These are phyloP conservation scores for Neolamprologus variostigma DNA, from an alignment of 2,113 vertebrate species.

Conservation along the genomic window DNA sequence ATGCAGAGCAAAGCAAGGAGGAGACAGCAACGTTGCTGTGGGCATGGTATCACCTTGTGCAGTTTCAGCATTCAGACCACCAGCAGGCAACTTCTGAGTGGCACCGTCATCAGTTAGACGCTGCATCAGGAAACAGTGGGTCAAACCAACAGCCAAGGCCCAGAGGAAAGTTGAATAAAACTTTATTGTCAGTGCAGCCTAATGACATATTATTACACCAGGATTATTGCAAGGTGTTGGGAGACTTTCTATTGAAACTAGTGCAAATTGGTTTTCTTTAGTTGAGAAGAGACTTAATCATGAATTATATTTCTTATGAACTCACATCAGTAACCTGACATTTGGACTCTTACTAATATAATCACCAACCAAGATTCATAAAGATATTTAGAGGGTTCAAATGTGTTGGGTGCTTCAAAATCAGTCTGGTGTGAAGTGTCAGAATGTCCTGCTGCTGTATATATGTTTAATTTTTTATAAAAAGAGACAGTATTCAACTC, in stretches of 20 bases:
- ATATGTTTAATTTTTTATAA: not conserved
- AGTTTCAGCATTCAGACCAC: constrained; percentile 65
- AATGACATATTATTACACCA: not conserved
- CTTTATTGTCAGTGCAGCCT: not conserved
- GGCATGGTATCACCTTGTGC: constrained; percentile 66
- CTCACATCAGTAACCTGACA: not conserved
- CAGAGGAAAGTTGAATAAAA: not conserved
- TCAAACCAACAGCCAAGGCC: constrained; percentile 24
- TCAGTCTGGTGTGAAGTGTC: not conserved
- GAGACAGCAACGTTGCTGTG: not conserved
- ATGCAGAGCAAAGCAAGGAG: not conserved
- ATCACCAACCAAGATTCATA: not conserved
- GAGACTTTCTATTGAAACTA: not conserved
- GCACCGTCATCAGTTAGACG: constrained; percentile 53
- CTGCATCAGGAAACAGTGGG: constrained; percentile 60
- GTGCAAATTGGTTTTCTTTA: not conserved
- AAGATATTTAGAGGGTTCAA: not conserved
- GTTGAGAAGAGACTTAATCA: not conserved
- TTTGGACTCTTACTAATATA: not conserved
- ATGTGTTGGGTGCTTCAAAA: not conserved
- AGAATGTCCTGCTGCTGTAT: not conserved
- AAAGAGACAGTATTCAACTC: constrained; percentile 2
- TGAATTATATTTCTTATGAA: not conserved
- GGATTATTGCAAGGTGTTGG: not conserved
- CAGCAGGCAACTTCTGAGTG: constrained; percentile 70